Conservation (phyloP, 2,113 vertebrate species). For the Meriones unguiculatus region DNA sequence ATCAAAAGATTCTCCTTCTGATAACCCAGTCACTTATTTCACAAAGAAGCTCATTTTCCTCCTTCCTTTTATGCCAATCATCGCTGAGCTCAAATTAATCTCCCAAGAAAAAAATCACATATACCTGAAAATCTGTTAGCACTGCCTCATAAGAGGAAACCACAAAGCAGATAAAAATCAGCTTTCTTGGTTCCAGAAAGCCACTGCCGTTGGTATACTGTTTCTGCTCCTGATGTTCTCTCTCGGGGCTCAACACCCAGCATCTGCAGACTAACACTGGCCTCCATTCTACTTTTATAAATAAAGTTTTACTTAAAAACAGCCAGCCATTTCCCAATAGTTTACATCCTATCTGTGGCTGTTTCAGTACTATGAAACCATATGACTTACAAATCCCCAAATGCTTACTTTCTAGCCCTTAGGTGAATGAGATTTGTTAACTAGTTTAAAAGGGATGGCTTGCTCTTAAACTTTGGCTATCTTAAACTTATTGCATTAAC, state of each 20-base stretch:
- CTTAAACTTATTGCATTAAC: neutral
- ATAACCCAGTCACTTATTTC: slow-evolving; percentile 39
- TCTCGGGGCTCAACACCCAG: neutral
- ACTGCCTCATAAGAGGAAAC: slow-evolving; percentile 49
- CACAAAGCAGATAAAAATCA: slow-evolving; percentile 33
- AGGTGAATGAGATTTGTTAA: neutral
- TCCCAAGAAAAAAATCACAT: slow-evolving; percentile 69
- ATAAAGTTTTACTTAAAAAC: slow-evolving; percentile 69
- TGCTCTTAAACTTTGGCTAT: neutral
- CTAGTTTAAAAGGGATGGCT: neutral
- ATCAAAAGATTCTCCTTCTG: slow-evolving; percentile 55
- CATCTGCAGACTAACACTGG: neutral
- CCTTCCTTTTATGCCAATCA: slow-evolving; percentile 42
- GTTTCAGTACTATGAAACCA: neutral
- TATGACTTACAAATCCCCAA: neutral
- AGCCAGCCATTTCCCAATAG: neutral
- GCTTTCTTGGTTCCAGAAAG: neutral
- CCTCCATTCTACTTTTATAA: neutral
- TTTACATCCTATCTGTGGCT: neutral
- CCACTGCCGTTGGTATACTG: rapidly evolving
- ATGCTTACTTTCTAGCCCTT: neutral
- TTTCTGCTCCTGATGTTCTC: neutral
- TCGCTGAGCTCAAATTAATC: slow-evolving; percentile 45
- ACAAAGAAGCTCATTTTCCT: slow-evolving; percentile 58
- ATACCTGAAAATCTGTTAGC: slow-evolving; percentile 20